These are phyloP conservation scores for Bovichtus variegatus DNA, from an alignment of 2,797 vertebrate genomes.

Conservation along the genomic window DNA sequence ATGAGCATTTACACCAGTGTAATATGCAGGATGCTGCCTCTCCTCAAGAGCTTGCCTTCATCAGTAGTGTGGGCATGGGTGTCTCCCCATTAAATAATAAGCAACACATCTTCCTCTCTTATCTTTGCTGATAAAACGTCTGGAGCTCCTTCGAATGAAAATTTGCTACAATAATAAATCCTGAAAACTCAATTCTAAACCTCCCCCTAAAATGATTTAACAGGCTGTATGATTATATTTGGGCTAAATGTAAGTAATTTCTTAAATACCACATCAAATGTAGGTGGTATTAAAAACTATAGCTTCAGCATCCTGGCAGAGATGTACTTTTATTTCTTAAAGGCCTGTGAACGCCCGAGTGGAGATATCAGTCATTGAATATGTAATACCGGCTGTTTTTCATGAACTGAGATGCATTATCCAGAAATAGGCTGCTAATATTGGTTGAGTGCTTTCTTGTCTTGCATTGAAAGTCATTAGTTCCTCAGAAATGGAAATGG, in stretches of 20 bases:
- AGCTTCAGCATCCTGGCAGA: constrained; percentile 15
- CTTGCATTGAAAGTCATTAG: constrained; percentile 54
- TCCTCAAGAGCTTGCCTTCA: not conserved
- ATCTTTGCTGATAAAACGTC: constrained; percentile 5
- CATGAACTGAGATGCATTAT: constrained; percentile 53
- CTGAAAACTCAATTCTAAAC: constrained; percentile 8
- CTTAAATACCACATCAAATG: not conserved
- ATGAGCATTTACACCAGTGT: not conserved
- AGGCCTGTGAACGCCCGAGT: not conserved
- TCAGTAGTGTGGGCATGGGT: not conserved
- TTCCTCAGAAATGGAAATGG: constrained; percentile 62
- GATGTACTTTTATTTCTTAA: constrained; percentile 35
- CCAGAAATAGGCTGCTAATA: constrained; percentile 62
- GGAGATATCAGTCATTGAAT: constrained; percentile 31
- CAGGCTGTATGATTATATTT: not conserved
- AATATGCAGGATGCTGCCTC: not conserved
- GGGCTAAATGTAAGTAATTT: not conserved
- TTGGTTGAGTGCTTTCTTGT: constrained; percentile 63
- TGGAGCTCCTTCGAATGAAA: not conserved
- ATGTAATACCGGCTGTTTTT: constrained; percentile 42
- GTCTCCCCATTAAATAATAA: not conserved
- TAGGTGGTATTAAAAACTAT: not conserved
- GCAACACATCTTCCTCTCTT: not conserved
- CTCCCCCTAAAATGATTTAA: not conserved
- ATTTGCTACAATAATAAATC: not conserved